phyloP scores from a whole-genome alignment of 2,113 vertebrate genomes.

The Tupaia tana region DNA sequence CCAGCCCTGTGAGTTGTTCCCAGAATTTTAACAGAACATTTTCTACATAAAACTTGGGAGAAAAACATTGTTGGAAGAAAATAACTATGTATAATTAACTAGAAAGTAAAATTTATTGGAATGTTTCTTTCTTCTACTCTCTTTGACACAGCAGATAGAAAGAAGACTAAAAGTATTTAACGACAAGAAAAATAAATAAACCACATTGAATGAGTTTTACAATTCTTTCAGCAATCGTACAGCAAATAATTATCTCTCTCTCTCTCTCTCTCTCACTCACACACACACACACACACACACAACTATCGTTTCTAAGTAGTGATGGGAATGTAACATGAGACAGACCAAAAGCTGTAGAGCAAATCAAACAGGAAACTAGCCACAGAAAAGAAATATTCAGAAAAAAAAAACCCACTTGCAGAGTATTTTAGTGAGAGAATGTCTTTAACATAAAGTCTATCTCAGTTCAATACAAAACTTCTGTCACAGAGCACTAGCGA shows the following conservation, averaged over 20 bases:
- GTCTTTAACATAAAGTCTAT: neutral
- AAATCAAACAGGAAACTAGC: constrained; percentile 16
- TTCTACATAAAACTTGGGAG: neutral
- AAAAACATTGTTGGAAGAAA: neutral
- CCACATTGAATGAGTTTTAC: neutral
- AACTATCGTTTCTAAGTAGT: neutral
- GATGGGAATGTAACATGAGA: constrained; percentile 8
- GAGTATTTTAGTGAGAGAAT: neutral
- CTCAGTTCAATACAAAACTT: neutral
- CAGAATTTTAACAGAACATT: neutral
- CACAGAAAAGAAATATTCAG: constrained; percentile 9
- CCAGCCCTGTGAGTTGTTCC: neutral
- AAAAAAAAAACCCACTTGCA: neutral
- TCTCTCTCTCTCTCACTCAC: neutral
- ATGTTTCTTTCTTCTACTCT: neutral
- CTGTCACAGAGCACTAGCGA: neutral
- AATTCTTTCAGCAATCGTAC: neutral
- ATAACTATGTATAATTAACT: neutral
- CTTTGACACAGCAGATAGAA: constrained; percentile 4
- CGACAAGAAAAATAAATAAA: neutral
- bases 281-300: neutral
- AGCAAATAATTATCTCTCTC: neutral
- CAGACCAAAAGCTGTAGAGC: constrained; percentile 30
- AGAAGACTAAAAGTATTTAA: neutral
- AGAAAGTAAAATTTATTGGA: neutral